Conservation (phyloP, 1,140 invertebrate genomes). For the Sarcophaga bullata region DNA sequence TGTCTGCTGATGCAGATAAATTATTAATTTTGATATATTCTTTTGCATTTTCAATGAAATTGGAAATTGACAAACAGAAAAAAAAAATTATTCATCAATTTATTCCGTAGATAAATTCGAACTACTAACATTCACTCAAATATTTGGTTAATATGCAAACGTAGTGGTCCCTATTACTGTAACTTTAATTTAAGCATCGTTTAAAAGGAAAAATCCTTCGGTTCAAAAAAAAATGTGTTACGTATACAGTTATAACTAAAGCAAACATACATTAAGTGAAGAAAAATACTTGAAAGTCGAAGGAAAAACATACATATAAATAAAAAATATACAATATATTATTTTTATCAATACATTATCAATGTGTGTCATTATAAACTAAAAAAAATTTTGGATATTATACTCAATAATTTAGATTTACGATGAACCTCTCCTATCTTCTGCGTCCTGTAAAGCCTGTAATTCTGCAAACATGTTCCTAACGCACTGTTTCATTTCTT, state of each 20-base stretch:
- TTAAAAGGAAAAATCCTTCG: not conserved
- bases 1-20: not conserved
- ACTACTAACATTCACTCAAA: not conserved
- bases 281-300: not conserved
- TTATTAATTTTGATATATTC: not conserved
- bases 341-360: too few relatives aligned
- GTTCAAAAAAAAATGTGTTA: not conserved
- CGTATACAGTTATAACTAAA: not conserved
- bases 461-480: slow-evolving; percentile 49
- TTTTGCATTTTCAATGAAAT: slow-evolving; percentile 17
- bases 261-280: not conserved
- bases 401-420: not conserved
- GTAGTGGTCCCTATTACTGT: not conserved
- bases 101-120: slow-evolving; percentile 17
- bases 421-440: not conserved
- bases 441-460: not conserved
- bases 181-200: not conserved
- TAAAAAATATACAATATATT: not conserved
- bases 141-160: slow-evolving; percentile 8
- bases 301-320: not conserved
- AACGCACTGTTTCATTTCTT: slow-evolving; percentile 52
- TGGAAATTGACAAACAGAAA: not conserved
- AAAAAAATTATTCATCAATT: not conserved
- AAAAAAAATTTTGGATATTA: too few relatives aligned
- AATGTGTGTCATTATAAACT: too few relatives aligned